A percentile compares a stretch with the other conserved stretches of the same genome.
These are phyloP conservation scores for Podarcis raffonei DNA, from an alignment of 2,113 vertebrate genomes.

Conservation along the genomic window DNA sequence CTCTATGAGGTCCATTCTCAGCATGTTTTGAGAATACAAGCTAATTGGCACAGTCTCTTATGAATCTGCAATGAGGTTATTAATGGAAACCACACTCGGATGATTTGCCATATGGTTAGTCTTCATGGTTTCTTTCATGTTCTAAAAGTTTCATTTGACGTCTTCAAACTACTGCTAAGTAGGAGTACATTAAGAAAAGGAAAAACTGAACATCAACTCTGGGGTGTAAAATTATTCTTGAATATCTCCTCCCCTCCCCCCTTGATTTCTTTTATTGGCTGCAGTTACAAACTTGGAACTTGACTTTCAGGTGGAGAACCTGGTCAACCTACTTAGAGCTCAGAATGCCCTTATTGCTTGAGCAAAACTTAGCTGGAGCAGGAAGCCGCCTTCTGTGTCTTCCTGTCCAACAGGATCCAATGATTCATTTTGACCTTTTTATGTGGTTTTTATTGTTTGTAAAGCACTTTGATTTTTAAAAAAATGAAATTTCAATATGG, in stretches of 20 bases:
- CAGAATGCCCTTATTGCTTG: too few species aligned
- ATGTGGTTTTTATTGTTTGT: too few species aligned
- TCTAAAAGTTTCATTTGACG: neutral
- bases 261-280: neutral
- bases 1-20: neutral
- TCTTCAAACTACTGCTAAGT: neutral
- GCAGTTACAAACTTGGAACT: neutral
- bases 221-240: neutral
- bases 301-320: neutral
- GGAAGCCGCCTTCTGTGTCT: too few species aligned
- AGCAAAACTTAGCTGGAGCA: too few species aligned
- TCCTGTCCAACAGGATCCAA: too few species aligned
- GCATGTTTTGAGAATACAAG: neutral
- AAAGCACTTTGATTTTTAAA: too few species aligned
- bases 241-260: accelerated
- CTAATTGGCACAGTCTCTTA: neutral
- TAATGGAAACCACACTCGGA: conserved; percentile 2
- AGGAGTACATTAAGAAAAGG: neutral
- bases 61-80: neutral
- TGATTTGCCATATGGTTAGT: conserved; percentile 1
- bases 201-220: neutral
- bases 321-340: neutral
- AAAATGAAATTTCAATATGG: too few species aligned
- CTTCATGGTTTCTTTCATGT: neutral
- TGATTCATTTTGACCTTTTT: too few species aligned